A percentile compares a stretch with the other conserved stretches of the same genome.
phyloP scores from a whole-genome alignment of 2,888 invertebrate genomes.

The Scaptomyza reducta region DNA sequence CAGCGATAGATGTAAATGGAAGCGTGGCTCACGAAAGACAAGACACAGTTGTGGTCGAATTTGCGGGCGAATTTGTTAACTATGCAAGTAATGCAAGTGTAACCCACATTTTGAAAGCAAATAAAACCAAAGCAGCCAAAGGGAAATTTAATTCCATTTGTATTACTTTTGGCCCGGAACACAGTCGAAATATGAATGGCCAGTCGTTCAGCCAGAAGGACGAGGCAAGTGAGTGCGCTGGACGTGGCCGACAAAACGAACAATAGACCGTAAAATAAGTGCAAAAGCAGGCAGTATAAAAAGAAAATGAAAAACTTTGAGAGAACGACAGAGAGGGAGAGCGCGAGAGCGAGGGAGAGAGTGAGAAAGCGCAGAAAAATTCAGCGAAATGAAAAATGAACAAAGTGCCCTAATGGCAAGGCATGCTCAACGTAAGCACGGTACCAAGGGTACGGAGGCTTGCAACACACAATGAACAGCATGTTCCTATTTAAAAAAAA shows the following conservation, averaged over 20 bases:
- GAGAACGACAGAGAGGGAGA: constrained; percentile 14
- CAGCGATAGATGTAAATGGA: neutral
- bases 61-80: constrained; percentile 41
- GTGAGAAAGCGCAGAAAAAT: constrained; percentile 68
- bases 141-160: constrained; percentile 81
- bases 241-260: constrained; percentile 75
- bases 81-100: constrained; percentile 31
- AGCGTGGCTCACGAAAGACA: constrained; percentile 31
- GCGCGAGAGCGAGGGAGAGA: constrained; percentile 18
- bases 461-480: constrained; percentile 58
- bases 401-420: constrained; percentile 75
- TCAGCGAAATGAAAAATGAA: constrained; percentile 82
- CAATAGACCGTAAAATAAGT: constrained; percentile 83
- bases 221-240: constrained; percentile 66
- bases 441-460: constrained; percentile 5
- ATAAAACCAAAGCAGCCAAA: constrained; percentile 19
- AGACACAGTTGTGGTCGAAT: constrained; percentile 65
- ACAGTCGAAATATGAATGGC: constrained; percentile 66
- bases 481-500: constrained; percentile 67
- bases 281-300: constrained; percentile 60
- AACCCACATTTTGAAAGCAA: constrained; percentile 16
- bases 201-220: constrained; percentile 47
- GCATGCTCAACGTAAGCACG: constrained; percentile 32
- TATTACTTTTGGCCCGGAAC: constrained; percentile 67
- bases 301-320: constrained; percentile 13